Base-by-base conservation (phyloP, 2,797 vertebrate genomes). In the Platyrinchus mystaceus region DNA sequence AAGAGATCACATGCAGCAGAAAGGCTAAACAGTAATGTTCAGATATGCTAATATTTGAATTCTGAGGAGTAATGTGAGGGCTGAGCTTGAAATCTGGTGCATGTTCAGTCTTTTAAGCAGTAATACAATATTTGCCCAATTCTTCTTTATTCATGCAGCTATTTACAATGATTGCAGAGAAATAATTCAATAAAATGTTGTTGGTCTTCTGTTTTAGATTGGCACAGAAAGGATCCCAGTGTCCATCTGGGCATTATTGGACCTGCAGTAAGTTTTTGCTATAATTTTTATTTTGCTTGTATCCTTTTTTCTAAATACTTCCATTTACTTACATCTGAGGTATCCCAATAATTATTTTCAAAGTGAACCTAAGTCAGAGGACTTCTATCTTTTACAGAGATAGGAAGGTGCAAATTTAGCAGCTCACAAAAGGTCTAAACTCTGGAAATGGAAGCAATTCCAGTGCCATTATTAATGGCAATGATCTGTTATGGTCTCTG, bases 201-300 rank as follows among this genome's bases (percentile, higher is more conserved):
- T 41, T 84, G 11, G 14, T 67, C 39, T 84, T 83, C 43, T 97
- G 36, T 98, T 97, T 93, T 96, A 99, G 99, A 98, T 14, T 99
- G 99, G 99, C 99, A 99, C 82, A 91, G 89, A 64, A 97, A 98
- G 68, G 98, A 99, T 71, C 98, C 98, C 13, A 94, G 59, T 18
- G 98, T 99, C 77, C 96, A 98, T 52, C 95, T 99, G 95, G 95
- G 98, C 80, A 99, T 99, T 53, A 98, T 99, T 32, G 99, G 99
- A 36, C 99, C 99, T 8, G 98, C 98, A 95, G 99, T 99, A 96
- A 98, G 98, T 95, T 22, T 27, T 11, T 43, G 23, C 34, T 70
- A 9, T 32, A 13, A 7, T 46, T 84, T 39, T 73, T 47, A 12
- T 37, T 76, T 69, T 32, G 27, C 46, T 55, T 78, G 24, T 27